phyloP scores from a whole-genome alignment of 2,888 invertebrate genomes.

The Limnephilus marmoratus region DNA sequence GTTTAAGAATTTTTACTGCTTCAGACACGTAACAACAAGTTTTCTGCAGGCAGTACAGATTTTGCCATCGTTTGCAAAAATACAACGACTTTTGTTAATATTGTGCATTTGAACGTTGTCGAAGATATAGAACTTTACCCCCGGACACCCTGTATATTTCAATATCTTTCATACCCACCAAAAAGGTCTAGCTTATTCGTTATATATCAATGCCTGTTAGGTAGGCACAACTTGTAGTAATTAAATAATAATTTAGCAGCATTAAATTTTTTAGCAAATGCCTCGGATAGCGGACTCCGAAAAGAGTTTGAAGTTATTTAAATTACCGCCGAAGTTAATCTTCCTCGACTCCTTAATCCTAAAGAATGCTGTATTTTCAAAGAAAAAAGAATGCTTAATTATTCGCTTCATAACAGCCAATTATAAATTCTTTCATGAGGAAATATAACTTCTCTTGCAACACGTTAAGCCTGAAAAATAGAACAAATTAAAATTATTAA shows the following conservation, averaged over 20 bases:
- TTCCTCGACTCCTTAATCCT: constrained; percentile 12
- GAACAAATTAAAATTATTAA: not conserved
- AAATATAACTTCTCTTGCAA: not conserved
- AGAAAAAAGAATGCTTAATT: constrained; percentile 42
- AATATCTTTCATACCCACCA: too few species aligned
- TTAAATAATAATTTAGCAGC: constrained; percentile 14
- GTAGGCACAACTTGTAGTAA: constrained; percentile 2
- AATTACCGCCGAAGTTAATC: constrained; percentile 42
- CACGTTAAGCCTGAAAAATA: not conserved
- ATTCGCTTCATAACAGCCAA: constrained; percentile 43
- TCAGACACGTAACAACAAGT: too few species aligned
- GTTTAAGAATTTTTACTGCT: too few species aligned
- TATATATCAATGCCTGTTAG: not conserved
- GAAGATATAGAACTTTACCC: too few species aligned
- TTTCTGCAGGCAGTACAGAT: too few species aligned
- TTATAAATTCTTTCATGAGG: constrained; percentile 42
- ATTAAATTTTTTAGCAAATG: constrained; percentile 23
- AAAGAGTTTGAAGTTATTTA: constrained; percentile 43
- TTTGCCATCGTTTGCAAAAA: too few species aligned
- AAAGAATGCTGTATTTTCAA: constrained; percentile 35
- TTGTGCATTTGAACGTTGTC: too few species aligned
- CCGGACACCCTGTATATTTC: too few species aligned
- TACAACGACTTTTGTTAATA: too few species aligned
- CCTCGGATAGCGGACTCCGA: not conserved
- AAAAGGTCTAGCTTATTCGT: not conserved